Conservation (phyloP, 1,140 invertebrate genomes). For the Drosophila sechellia region DNA sequence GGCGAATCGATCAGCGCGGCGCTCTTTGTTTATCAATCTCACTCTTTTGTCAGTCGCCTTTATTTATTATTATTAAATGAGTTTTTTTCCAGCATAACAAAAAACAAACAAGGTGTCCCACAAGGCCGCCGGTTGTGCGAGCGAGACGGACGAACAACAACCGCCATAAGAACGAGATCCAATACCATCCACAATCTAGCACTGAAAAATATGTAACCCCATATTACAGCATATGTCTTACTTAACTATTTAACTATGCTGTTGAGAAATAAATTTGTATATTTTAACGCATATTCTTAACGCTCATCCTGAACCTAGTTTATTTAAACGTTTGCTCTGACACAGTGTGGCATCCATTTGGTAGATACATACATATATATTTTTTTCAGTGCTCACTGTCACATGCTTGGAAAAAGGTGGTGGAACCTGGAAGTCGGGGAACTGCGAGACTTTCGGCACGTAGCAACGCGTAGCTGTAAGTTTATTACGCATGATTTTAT, state of each 20-base stretch:
- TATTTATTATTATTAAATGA: conserved; percentile 30
- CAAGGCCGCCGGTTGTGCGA: conserved; percentile 30
- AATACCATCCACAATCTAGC: conserved; percentile 17
- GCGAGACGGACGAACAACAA: conserved; percentile 12
- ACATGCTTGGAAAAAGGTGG: neutral
- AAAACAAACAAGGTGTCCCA: conserved; percentile 27
- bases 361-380: neutral
- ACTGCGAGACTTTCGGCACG: conserved; percentile 67
- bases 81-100: conserved; percentile 29
- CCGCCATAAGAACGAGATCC: conserved; percentile 3
- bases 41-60: conserved; percentile 20
- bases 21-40: conserved; percentile 31
- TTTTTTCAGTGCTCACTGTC: conserved; percentile 9
- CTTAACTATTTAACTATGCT: too few species aligned
- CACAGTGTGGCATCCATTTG: neutral
- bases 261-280: too few species aligned
- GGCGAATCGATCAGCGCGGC: conserved; percentile 23
- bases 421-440: conserved; percentile 11
- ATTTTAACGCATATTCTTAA: too few species aligned
- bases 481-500: conserved; percentile 62
- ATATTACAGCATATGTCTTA: neutral
- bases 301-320: too few species aligned
- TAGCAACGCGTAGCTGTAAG: conserved; percentile 64
- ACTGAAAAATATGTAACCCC: neutral
- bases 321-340: too few species aligned